A percentile compares a stretch with the other conserved stretches of the same genome.
phyloP scores from a whole-genome alignment of 2,888 invertebrate species.

The Hipparchia sbordonii region DNA sequence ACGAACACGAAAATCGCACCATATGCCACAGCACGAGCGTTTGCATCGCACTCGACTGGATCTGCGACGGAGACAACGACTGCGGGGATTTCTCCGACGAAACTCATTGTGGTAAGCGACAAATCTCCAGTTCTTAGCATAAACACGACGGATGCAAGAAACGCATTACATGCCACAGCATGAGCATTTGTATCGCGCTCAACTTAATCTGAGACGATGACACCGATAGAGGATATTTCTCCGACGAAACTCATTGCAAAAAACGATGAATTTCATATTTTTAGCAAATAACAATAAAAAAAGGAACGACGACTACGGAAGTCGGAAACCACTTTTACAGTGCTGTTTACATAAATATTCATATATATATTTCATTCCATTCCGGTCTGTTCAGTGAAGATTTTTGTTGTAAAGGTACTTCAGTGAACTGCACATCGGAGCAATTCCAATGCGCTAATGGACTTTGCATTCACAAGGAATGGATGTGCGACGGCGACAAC shows the following conservation, averaged over 20 bases:
- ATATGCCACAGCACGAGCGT: slow-evolving; percentile 88
- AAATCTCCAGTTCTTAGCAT: neutral
- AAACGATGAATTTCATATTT: too few relatives aligned
- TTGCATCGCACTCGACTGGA: slow-evolving; percentile 89
- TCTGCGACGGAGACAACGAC: slow-evolving; percentile 91
- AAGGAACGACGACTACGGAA: too few relatives aligned
- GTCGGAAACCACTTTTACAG: too few relatives aligned
- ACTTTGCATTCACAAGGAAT: slow-evolving; percentile 88
- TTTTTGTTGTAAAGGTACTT: slow-evolving; percentile 41
- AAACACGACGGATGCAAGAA: slow-evolving; percentile 71
- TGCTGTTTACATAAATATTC: too few relatives aligned
- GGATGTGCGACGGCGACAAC: slow-evolving; percentile 91
- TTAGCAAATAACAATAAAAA: too few relatives aligned
- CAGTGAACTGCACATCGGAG: slow-evolving; percentile 85
- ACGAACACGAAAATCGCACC: slow-evolving; percentile 80
- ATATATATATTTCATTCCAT: too few relatives aligned
- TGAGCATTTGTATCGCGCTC: slow-evolving; percentile 88
- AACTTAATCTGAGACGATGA: slow-evolving; percentile 91
- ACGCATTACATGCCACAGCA: slow-evolving; percentile 87
- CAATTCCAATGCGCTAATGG: slow-evolving; percentile 91
- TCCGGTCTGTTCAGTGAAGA: neutral
- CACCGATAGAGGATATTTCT: slow-evolving; percentile 85
- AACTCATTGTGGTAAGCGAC: slow-evolving; percentile 86
- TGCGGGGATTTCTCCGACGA: slow-evolving; percentile 92
- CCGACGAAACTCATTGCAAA: neutral